Evolutionary conservation across 2,797 vertebrate species (phyloP).

Genomic region (Squalus acanthias): DNA sequence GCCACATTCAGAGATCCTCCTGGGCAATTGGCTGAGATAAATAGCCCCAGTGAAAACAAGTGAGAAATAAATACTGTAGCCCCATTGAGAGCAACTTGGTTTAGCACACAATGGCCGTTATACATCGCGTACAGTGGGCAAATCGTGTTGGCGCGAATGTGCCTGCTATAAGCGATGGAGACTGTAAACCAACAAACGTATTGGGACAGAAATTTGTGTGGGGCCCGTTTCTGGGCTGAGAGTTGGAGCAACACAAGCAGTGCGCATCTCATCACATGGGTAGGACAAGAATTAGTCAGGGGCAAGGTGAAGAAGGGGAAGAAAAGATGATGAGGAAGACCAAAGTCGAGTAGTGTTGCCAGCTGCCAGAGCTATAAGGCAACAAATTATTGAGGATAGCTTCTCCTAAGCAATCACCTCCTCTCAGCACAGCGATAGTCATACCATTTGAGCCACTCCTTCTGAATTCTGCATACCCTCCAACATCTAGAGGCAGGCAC

Average conservation of each 20-base stretch:
- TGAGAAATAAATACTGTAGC: background rate
- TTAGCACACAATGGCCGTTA: background rate
- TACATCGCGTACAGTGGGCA: background rate
- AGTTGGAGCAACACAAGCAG: background rate
- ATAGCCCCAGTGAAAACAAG: background rate
- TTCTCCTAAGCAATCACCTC: background rate
- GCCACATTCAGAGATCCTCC: background rate
- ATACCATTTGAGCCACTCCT: no score
- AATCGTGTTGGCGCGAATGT: background rate
- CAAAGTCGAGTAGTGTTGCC: background rate
- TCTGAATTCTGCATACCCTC: no score
- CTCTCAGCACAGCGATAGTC: no score
- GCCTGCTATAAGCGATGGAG: background rate
- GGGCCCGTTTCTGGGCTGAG: background rate
- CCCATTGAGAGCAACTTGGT: background rate
- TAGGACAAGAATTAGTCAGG: background rate
- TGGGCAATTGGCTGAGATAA: background rate
- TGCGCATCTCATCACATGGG: background rate
- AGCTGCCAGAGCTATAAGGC: background rate
- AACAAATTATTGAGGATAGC: background rate
- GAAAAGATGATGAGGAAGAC: no score
- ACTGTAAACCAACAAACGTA: background rate
- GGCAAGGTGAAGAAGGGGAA: no score
- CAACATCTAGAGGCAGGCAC: no score
- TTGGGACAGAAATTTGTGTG: no score